Evolutionary conservation across 2,797 vertebrate species (phyloP).

Genomic region (Chaetodon trifasciatus): DNA sequence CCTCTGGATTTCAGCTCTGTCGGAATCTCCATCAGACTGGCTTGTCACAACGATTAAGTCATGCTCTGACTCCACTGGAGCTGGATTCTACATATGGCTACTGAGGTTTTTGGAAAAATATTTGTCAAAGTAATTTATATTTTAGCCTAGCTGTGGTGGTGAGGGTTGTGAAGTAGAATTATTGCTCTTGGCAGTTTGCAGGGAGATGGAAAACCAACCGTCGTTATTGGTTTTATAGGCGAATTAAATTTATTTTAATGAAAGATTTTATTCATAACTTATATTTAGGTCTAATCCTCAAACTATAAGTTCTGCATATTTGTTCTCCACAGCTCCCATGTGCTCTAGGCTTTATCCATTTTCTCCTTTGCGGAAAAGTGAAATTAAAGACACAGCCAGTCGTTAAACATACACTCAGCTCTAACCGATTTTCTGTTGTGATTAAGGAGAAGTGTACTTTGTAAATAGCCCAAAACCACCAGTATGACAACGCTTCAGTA

Average conservation of each 20-base stretch:
- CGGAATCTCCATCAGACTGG: constrained; percentile 43
- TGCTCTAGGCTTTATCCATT: constrained; percentile 33
- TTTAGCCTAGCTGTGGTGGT: constrained; percentile 57
- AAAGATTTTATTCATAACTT: constrained; percentile 81
- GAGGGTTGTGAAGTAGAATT: constrained; percentile 75
- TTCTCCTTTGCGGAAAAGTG: constrained; percentile 54
- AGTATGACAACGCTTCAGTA: constrained; percentile 17
- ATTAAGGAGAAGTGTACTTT: constrained; percentile 46
- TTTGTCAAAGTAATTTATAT: constrained; percentile 80
- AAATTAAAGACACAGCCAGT: constrained; percentile 47
- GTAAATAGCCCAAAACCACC: constrained; percentile 48
- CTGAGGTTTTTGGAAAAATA: constrained; percentile 78
- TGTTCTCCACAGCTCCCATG: constrained; percentile 53
- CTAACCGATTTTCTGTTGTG: constrained; percentile 55
- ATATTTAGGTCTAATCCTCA: constrained; percentile 74
- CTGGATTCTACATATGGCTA: constrained; percentile 59
- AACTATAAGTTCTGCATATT: constrained; percentile 66
- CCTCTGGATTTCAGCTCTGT: constrained; percentile 31
- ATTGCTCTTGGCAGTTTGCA: constrained; percentile 75
- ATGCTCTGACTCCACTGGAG: constrained; percentile 40
- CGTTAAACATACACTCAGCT: constrained; percentile 46
- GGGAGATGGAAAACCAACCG: constrained; percentile 76
- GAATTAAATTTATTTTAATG: constrained; percentile 78
- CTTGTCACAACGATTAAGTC: constrained; percentile 65
- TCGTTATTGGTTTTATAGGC: constrained; percentile 76